A percentile compares a stretch with the other conserved stretches of the same genome.
phyloP scores from a whole-genome alignment of 37 sponge, comb jelly and placozoan genomes.

The Halisarca cf. caerulea region DNA sequence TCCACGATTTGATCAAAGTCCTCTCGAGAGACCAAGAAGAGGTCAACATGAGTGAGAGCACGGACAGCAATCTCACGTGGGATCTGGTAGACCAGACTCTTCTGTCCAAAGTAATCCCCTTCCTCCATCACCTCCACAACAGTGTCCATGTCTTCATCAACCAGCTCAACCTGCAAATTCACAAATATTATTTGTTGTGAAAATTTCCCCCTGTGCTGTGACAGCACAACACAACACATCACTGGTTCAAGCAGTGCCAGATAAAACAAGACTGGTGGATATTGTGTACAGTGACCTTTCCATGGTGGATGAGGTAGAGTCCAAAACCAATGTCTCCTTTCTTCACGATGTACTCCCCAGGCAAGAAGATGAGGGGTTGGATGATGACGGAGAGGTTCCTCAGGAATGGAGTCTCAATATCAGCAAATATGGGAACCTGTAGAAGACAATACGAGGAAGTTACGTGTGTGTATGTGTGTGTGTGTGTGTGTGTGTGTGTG shows the following conservation, averaged over 20 bases:
- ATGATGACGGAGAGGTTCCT: conserved; percentile 54
- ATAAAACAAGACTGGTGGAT: too few relatives aligned
- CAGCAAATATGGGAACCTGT: conserved; percentile 50
- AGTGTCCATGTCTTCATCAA: neutral
- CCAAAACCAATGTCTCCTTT: conserved; percentile 68
- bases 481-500: too few relatives aligned
- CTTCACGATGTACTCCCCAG: conserved; percentile 69
- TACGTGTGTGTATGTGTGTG: too few relatives aligned
- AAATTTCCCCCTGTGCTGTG: too few relatives aligned
- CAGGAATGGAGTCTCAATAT: conserved; percentile 44
- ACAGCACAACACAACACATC: too few relatives aligned
- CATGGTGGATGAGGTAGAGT: conserved; percentile 62
- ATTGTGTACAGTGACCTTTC: conserved; percentile 19
- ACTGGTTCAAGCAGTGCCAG: too few relatives aligned
- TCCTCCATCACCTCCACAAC: conserved; percentile 25
- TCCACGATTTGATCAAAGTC: conserved; percentile 51
- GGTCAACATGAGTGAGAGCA: conserved; percentile 54
- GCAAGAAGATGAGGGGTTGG: conserved; percentile 61
- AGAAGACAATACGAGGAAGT: neutral
- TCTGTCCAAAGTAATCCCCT: conserved; percentile 41
- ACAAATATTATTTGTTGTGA: neutral
- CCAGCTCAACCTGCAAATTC: neutral
- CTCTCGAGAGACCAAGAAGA: conserved; percentile 34
- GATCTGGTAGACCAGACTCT: conserved; percentile 43
- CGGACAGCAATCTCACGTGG: conserved; percentile 33